Conservation (phyloP, 2,888 invertebrate genomes). For the Alloscopus bannaensis region DNA sequence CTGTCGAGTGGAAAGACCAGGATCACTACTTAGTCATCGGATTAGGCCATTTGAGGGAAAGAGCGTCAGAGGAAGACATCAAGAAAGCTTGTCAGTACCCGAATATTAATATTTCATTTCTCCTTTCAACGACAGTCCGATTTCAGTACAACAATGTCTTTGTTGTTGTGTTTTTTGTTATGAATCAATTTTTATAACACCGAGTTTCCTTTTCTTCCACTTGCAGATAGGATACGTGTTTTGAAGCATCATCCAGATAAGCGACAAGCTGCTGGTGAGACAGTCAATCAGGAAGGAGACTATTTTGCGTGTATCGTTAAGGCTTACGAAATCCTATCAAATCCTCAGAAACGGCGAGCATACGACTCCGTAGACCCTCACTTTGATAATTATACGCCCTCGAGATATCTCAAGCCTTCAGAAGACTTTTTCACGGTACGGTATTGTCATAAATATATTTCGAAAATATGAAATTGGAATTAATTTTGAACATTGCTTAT, state of each 20-base stretch:
- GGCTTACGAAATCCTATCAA: slow-evolving; percentile 94
- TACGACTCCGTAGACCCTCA: slow-evolving; percentile 98
- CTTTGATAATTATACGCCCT: slow-evolving; percentile 92
- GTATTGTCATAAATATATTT: background rate
- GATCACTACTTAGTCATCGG: slow-evolving; percentile 98
- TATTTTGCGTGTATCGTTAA: slow-evolving; percentile 99
- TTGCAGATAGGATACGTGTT: slow-evolving; percentile 85
- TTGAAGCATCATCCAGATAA: slow-evolving; percentile 99
- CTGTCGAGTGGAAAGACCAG: slow-evolving; percentile 98
- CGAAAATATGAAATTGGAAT: background rate
- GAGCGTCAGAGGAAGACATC: slow-evolving; percentile 94
- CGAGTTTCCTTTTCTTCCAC: no score
- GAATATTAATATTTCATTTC: slow-evolving; percentile 18
- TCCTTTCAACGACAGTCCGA: background rate
- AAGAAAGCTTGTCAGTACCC: slow-evolving; percentile 90
- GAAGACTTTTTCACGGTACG: slow-evolving; percentile 72
- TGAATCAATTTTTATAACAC: no score
- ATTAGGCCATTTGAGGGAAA: slow-evolving; percentile 86
- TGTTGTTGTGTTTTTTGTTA: no score
- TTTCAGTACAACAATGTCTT: no score
- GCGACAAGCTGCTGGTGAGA: slow-evolving; percentile 92
- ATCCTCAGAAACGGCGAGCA: slow-evolving; percentile 86
- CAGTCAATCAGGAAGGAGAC: slow-evolving; percentile 92
- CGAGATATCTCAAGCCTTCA: slow-evolving; percentile 80
- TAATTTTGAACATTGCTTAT: slow-evolving; percentile 14